Base-by-base conservation (phyloP, 2,797 vertebrate species). In the Halcyon badia region DNA sequence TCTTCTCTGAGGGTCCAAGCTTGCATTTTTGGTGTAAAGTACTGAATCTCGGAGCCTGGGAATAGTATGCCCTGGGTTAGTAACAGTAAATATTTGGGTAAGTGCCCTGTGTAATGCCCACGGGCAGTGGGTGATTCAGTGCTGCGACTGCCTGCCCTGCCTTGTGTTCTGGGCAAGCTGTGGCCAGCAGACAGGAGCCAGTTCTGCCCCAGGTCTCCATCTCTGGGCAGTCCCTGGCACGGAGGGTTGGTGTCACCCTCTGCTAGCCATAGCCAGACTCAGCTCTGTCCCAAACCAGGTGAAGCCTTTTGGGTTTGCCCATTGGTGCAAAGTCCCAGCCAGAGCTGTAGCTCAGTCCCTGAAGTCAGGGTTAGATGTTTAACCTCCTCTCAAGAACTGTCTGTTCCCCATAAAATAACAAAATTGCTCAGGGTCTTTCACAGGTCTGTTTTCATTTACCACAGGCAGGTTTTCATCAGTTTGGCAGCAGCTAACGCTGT, bases 261-360 rank as follows among this genome's bases (percentile, higher is more conserved):
- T 9, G 37, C 20, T 33, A 56, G 19, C 73, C n/a, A 7, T 14
- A 33, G 6, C 16, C 42, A 87, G 33, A 20, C 42, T 44, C 54
- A 44, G 33, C 64, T 75, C 21, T 25, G 5, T 65, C 70, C 41
- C 46, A 56, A 6, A 37, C 31, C 39, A 33, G 17, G 9, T 4
- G 31, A 64, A 72, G 28, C 28, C 0, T 87, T 62, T 49, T 58
- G 51, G 11, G 13, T 60, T 44, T 86, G 48, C 9, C 12, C 5
- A 0, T 9, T 14, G 30, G 8, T 16, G 20, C 24, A 21, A 37
- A 46, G 35, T 7, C 8, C 4, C 35, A 37, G 58, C 39, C 1
- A 19, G 72, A 49, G 54, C 35, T 0, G 0, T 5, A 68, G 42
- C 54, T 81, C 6, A 1, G 64, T 33, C n/a, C 21, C 30, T 61